Percentiles rank a stretch among this genome's conserved stretches.
phyloP scores from a whole-genome alignment of 2,113 vertebrate genomes.

The Azemiops feae region DNA sequence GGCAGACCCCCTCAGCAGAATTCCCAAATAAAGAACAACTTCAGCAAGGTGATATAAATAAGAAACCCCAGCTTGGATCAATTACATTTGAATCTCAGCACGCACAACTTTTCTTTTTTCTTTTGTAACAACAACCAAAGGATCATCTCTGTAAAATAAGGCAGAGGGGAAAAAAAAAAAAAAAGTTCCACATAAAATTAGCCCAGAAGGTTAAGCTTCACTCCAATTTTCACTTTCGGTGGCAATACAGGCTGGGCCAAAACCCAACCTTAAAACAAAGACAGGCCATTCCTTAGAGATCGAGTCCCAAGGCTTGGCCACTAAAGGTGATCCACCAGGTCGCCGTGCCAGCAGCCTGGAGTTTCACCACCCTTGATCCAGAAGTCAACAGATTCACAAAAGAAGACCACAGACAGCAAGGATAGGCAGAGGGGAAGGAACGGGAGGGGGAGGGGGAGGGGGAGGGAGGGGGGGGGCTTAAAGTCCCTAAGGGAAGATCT shows the following conservation, averaged over 20 bases:
- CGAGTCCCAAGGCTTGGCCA: neutral
- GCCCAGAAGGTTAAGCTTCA: neutral
- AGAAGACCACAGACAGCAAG: conserved; percentile 26
- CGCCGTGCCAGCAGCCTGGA: neutral
- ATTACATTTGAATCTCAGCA: neutral
- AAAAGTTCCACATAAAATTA: neutral
- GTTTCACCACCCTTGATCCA: conserved; percentile 21
- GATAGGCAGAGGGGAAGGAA: neutral
- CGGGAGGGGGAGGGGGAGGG: neutral
- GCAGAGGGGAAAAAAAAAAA: neutral
- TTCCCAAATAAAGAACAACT: neutral
- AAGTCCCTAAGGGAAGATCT: neutral
- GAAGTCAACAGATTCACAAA: conserved; percentile 58
- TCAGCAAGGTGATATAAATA: neutral
- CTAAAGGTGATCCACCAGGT: neutral
- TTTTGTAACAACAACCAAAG: neutral
- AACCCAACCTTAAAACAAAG: neutral
- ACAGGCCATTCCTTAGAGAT: neutral
- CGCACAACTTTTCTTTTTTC: neutral
- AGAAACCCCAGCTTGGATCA: neutral
- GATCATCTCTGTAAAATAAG: neutral
- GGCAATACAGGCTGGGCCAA: conserved; percentile 1
- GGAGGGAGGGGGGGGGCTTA: neutral
- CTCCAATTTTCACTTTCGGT: conserved; percentile 35
- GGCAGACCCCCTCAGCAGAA: neutral